Evolutionary conservation across 2,113 vertebrate genomes (phyloP).

Genomic region (Salvator merianae): DNA sequence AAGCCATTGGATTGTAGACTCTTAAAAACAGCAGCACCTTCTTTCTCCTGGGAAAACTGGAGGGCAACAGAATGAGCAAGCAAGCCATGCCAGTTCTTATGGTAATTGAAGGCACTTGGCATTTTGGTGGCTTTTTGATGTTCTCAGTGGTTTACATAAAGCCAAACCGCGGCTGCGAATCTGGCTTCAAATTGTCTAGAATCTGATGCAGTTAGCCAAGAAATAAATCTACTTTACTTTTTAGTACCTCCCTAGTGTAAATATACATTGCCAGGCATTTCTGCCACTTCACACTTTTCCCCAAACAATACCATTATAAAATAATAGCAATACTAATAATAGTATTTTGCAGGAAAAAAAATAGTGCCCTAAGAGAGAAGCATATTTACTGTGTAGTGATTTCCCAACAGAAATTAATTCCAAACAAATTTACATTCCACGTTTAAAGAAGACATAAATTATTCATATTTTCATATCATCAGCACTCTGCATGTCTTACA

Average conservation of each 20-base stretch:
- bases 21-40: neutral
- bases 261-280: slow-evolving; percentile 24
- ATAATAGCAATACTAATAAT: slow-evolving; percentile 64
- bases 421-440: slow-evolving; percentile 85
- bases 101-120: neutral
- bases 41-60: neutral
- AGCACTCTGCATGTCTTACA: slow-evolving; percentile 77
- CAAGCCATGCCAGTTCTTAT: fast-evolving
- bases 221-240: slow-evolving; percentile 51
- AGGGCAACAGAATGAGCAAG: neutral
- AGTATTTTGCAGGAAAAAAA: slow-evolving; percentile 63
- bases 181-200: slow-evolving; percentile 12
- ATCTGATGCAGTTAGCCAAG: slow-evolving; percentile 13
- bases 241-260: slow-evolving; percentile 41
- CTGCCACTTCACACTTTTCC: slow-evolving; percentile 35
- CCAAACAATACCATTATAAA: slow-evolving; percentile 48
- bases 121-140: neutral
- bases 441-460: slow-evolving; percentile 89
- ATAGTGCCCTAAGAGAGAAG: slow-evolving; percentile 66
- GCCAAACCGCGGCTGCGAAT: neutral
- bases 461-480: slow-evolving; percentile 85
- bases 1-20: neutral
- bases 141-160: neutral
- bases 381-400: slow-evolving; percentile 77
- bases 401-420: slow-evolving; percentile 80